These are phyloP conservation scores for Philopedon plagiatum DNA, from an alignment of 2,888 invertebrate species.

Conservation along the genomic window DNA sequence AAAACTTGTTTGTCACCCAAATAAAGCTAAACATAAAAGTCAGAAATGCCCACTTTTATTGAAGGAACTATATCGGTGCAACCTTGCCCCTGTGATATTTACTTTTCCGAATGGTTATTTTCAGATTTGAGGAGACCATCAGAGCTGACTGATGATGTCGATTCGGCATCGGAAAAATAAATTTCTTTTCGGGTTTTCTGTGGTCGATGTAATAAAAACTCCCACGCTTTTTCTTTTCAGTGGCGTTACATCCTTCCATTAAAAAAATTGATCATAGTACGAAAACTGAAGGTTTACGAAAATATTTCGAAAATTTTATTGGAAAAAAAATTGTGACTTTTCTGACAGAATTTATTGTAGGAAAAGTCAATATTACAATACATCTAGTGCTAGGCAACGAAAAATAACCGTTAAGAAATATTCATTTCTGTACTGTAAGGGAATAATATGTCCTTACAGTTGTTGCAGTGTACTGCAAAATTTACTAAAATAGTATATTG, in stretches of 20 bases:
- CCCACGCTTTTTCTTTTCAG: slow-evolving; percentile 13
- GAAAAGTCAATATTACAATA: too few relatives aligned
- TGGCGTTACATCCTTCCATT: neutral
- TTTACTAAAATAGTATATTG: too few relatives aligned
- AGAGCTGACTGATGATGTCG: slow-evolving; percentile 17
- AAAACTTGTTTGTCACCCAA: neutral
- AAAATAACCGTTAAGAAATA: too few relatives aligned
- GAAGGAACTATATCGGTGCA: neutral
- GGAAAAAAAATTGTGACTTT: too few relatives aligned
- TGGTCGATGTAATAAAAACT: slow-evolving; percentile 15
- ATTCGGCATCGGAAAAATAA: slow-evolving; percentile 13
- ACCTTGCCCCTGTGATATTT: slow-evolving; percentile 21
- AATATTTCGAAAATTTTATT: too few relatives aligned
- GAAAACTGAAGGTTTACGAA: too few relatives aligned
- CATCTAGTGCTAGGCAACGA: too few relatives aligned
- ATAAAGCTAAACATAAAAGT: neutral
- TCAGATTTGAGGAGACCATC: slow-evolving; percentile 19
- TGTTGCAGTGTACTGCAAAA: too few relatives aligned
- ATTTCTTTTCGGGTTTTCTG: slow-evolving; percentile 13
- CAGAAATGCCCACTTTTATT: neutral
- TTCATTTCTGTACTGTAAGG: too few relatives aligned
- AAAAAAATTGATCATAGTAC: too few relatives aligned
- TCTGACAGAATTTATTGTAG: too few relatives aligned
- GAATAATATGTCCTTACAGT: too few relatives aligned
- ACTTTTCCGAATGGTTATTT: slow-evolving; percentile 22